Conservation (phyloP, 2,113 vertebrate species). For the Arenaria interpres region DNA sequence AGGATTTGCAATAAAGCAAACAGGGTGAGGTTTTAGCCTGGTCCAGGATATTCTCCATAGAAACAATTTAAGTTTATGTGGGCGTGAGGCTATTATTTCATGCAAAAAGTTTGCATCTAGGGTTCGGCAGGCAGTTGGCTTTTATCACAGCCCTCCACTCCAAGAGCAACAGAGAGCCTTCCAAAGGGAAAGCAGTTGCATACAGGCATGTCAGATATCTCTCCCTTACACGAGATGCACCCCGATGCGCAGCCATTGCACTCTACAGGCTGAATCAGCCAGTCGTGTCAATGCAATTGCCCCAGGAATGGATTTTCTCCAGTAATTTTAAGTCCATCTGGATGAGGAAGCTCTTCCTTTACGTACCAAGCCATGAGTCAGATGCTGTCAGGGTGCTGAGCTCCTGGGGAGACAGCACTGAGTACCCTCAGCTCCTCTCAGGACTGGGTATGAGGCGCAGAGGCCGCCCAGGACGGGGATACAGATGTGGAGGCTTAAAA, state of each 20-base stretch:
- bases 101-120: conserved; percentile 36
- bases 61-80: conserved; percentile 13
- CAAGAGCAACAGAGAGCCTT: conserved; percentile 46
- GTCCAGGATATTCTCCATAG: conserved; percentile 41
- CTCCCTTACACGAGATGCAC: not conserved
- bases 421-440: not conserved
- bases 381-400: not conserved
- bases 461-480: not conserved
- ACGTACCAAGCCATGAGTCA: not conserved
- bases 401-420: not conserved
- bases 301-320: not conserved
- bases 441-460: too few relatives aligned
- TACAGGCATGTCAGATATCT: not conserved
- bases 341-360: not conserved
- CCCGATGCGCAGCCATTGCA: not conserved
- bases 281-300: rapidly evolving
- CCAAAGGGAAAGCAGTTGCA: not conserved
- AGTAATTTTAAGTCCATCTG: not conserved
- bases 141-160: not conserved
- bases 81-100: conserved; percentile 62
- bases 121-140: conserved; percentile 37
- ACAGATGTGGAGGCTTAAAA: not conserved
- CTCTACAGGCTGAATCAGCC: not conserved
- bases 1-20: not conserved
- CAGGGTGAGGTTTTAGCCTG: not conserved